phyloP scores from a whole-genome alignment of 2,888 invertebrate species.

The Neoascia interrupta region DNA sequence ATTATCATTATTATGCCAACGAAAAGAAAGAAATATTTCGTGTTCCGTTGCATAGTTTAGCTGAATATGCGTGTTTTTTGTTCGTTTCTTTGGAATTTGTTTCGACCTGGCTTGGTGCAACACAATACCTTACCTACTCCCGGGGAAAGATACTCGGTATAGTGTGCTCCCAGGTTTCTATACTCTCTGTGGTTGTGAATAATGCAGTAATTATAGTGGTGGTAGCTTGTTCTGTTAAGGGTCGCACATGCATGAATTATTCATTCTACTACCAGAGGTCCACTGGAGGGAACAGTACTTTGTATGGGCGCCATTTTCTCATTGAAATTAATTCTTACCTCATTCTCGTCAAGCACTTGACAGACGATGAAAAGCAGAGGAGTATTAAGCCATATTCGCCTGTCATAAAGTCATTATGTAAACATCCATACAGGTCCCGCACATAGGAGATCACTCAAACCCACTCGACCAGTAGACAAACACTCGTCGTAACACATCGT shows the following conservation, averaged over 20 bases:
- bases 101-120: constrained; percentile 53
- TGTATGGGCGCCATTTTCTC: constrained; percentile 49
- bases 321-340: constrained; percentile 20
- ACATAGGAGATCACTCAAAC: constrained; percentile 1
- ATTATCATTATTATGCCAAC: constrained; percentile 60
- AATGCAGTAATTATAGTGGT: constrained; percentile 55
- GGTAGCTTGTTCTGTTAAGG: constrained; percentile 27
- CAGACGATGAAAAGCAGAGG: constrained; percentile 1
- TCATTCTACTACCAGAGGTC: too few relatives aligned
- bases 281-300: too few relatives aligned
- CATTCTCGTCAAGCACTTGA: constrained; percentile 20
- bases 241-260: constrained; percentile 58
- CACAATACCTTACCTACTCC: too few relatives aligned
- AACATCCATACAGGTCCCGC: constrained; percentile 27
- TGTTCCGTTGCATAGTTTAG: constrained; percentile 40
- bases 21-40: constrained; percentile 40
- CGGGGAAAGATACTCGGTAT: too few relatives aligned
- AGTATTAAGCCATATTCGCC: constrained; percentile 46
- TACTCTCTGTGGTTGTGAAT: constrained; percentile 17
- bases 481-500: constrained; percentile 36
- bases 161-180: constrained; percentile 2
- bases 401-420: constrained; percentile 29
- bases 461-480: constrained; percentile 57
- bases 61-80: too few relatives aligned
- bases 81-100: constrained; percentile 46